phyloP scores from a whole-genome alignment of 2,888 invertebrate genomes.

The Tetropium fuscum region DNA sequence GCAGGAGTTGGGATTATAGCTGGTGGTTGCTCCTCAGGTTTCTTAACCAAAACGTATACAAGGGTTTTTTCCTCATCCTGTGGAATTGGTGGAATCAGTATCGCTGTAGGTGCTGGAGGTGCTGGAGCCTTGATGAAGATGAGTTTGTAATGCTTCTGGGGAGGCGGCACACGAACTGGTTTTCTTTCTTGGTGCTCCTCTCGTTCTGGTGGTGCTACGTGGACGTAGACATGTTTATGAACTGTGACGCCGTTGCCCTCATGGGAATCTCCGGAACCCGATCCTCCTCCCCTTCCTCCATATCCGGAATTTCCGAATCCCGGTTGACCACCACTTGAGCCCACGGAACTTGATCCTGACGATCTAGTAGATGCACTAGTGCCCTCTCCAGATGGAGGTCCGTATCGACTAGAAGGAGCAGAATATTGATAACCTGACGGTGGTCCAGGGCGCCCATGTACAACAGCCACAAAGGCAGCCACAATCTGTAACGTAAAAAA shows the following conservation, averaged over 20 bases:
- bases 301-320: constrained; percentile 57
- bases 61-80: constrained; percentile 89
- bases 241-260: not conserved
- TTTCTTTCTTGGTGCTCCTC: constrained; percentile 73
- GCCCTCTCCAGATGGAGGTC: constrained; percentile 7
- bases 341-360: constrained; percentile 7
- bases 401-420: constrained; percentile 13
- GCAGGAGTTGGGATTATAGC: constrained; percentile 81
- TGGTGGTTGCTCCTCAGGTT: constrained; percentile 86
- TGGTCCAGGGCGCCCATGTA: constrained; percentile 9
- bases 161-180: constrained; percentile 74
- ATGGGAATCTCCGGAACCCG: not conserved
- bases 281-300: constrained; percentile 27
- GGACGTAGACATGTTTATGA: constrained; percentile 14
- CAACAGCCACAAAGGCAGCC: constrained; percentile 10
- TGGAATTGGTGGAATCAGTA: constrained; percentile 81
- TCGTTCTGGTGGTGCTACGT: constrained; percentile 14
- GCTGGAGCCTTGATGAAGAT: constrained; percentile 82
- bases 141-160: constrained; percentile 90
- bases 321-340: constrained; percentile 59
- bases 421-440: constrained; percentile 15
- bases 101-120: constrained; percentile 78
- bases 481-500: constrained; percentile 13
- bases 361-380: constrained; percentile 3
- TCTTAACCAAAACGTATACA: constrained; percentile 90